Conservation (phyloP, 2,888 invertebrate genomes). For the Myopa tessellatipennis region DNA sequence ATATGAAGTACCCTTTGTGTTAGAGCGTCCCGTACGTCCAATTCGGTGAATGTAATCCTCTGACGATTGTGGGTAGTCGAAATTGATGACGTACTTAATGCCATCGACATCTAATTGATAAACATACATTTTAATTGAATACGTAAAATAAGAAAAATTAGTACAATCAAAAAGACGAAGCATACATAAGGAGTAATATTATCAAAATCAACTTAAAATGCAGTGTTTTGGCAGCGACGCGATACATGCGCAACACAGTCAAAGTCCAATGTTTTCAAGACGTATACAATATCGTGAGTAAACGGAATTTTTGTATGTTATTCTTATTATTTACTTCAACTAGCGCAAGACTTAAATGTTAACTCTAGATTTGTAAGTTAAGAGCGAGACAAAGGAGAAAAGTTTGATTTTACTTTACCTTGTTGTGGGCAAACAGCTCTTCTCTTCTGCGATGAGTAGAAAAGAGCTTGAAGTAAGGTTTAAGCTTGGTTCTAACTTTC, state of each 20-base stretch:
- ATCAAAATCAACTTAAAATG: constrained; percentile 32
- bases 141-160: constrained; percentile 43
- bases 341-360: constrained; percentile 10
- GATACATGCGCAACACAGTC: constrained; percentile 43
- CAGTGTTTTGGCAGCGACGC: not conserved
- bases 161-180: not conserved
- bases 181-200: not conserved
- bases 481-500: constrained; percentile 37
- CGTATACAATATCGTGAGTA: constrained; percentile 1
- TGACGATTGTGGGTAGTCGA: constrained; percentile 94
- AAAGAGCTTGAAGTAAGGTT: constrained; percentile 46
- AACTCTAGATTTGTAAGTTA: constrained; percentile 29
- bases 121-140: constrained; percentile 27
- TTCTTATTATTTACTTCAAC: constrained; percentile 4
- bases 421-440: constrained; percentile 41
- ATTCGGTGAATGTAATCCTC: constrained; percentile 97
- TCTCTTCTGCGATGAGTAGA: constrained; percentile 42
- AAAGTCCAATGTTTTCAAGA: not conserved
- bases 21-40: constrained; percentile 90
- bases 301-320: constrained; percentile 16
- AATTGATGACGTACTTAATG: constrained; percentile 96
- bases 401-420: constrained; percentile 46
- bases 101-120: constrained; percentile 87
- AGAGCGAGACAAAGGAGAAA: constrained; percentile 37
- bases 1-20: constrained; percentile 90